Percentiles rank a stretch among this genome's conserved stretches.
Conservation (phyloP, 2,888 invertebrate genomes). For the Leuctra nigra region DNA sequence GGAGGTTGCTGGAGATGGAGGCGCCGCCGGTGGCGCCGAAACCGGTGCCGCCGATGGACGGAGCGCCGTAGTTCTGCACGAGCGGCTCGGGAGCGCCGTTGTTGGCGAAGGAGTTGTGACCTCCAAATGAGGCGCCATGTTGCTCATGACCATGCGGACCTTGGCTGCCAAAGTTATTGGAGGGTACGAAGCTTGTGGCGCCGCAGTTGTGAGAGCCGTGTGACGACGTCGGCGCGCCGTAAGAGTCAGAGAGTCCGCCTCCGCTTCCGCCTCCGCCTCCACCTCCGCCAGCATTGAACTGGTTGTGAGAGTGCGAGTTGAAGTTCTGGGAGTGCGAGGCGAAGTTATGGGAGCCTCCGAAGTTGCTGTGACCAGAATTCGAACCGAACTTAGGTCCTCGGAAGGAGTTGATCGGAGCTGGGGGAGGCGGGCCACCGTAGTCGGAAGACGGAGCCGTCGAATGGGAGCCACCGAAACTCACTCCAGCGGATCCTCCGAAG, state of each 20-base stretch:
- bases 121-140: not conserved
- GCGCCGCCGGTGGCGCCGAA: slow-evolving; percentile 4
- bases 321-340: not conserved
- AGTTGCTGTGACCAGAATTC: slow-evolving; percentile 9
- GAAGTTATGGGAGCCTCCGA: not conserved
- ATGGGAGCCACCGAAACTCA: not conserved
- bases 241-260: slow-evolving; percentile 36
- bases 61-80: slow-evolving; percentile 9
- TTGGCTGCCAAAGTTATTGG: slow-evolving; percentile 23
- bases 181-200: slow-evolving; percentile 27
- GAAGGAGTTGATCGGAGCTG: slow-evolving; percentile 15
- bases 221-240: slow-evolving; percentile 33
- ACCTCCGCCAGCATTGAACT: slow-evolving; percentile 27
- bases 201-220: slow-evolving; percentile 32
- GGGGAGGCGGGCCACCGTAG: slow-evolving; percentile 30
- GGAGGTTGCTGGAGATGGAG: slow-evolving; percentile 13
- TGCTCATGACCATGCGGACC: slow-evolving; percentile 1
- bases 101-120: not conserved
- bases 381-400: slow-evolving; percentile 9
- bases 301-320: slow-evolving; percentile 24
- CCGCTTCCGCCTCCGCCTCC: slow-evolving; percentile 28
- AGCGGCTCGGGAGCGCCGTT: slow-evolving; percentile 11
- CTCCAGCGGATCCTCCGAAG: not conserved
- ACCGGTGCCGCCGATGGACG: not conserved
- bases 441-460: slow-evolving; percentile 27